Conservation (phyloP, 1,140 invertebrate species). For the Goniozus legneri region DNA sequence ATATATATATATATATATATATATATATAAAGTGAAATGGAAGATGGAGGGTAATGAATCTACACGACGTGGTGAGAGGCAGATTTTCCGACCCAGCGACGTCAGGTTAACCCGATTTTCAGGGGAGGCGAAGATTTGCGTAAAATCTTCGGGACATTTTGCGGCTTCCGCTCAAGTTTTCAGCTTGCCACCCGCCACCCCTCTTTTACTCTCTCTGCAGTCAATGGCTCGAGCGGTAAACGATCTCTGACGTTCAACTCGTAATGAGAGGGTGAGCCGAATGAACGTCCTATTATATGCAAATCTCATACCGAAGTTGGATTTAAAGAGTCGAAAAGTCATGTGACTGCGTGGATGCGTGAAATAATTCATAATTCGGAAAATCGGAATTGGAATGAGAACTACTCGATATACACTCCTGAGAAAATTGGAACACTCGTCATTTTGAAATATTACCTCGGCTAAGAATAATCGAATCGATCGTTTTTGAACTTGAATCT, state of each 20-base stretch:
- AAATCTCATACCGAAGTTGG: neutral
- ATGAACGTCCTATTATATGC: neutral
- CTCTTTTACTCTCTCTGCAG: too few relatives aligned
- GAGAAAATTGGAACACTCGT: too few relatives aligned
- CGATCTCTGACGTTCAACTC: neutral
- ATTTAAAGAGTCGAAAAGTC: too few relatives aligned
- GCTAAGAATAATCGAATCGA: too few relatives aligned
- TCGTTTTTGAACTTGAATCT: too few relatives aligned
- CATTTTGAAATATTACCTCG: too few relatives aligned
- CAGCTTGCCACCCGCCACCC: slow-evolving; percentile 20
- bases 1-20: too few relatives aligned
- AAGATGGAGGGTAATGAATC: slow-evolving; percentile 43
- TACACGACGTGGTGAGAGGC: slow-evolving; percentile 20
- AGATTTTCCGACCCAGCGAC: slow-evolving; percentile 10
- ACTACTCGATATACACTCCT: too few relatives aligned
- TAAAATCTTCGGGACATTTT: slow-evolving; percentile 33
- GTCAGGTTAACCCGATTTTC: slow-evolving; percentile 27
- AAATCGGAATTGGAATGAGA: too few relatives aligned
- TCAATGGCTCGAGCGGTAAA: neutral
- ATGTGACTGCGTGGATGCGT: too few relatives aligned
- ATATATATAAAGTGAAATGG: neutral
- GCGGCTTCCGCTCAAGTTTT: slow-evolving; percentile 23
- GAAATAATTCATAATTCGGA: too few relatives aligned
- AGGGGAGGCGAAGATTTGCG: slow-evolving; percentile 25
- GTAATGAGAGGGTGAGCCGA: neutral